These are phyloP conservation scores for Hypomecis atomaria DNA, from an alignment of 2,888 invertebrate genomes.

Conservation along the genomic window DNA sequence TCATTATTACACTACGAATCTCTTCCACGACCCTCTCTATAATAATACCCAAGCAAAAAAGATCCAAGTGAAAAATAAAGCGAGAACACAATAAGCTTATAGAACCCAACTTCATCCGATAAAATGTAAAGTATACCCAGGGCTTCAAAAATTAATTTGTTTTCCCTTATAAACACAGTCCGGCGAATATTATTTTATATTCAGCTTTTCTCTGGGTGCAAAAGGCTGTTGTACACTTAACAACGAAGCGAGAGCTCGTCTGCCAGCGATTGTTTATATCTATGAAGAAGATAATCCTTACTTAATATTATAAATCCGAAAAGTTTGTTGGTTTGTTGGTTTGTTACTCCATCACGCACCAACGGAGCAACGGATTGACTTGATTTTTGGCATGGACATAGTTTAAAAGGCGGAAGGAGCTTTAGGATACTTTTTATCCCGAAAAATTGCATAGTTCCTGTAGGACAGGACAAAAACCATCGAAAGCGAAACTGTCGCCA, in stretches of 20 bases:
- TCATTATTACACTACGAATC: constrained; percentile 58
- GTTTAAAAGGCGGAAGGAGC: no score
- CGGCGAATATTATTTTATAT: constrained; percentile 47
- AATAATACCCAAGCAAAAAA: constrained; percentile 49
- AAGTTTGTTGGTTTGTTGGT: no score
- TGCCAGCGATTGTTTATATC: constrained; percentile 31
- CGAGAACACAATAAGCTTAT: constrained; percentile 33
- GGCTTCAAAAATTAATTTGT: constrained; percentile 51
- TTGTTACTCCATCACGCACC: no score
- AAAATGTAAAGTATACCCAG: constrained; percentile 46
- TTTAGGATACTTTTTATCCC: no score
- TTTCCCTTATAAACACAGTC: constrained; percentile 48
- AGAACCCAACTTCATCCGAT: constrained; percentile 44
- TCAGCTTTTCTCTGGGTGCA: constrained; percentile 38
- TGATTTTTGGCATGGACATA: no score
- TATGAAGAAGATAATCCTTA: constrained; percentile 15
- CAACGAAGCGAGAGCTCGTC: constrained; percentile 30
- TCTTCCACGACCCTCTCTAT: constrained; percentile 11
- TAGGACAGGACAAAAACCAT: no score
- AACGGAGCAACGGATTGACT: no score
- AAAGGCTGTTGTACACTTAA: constrained; percentile 36
- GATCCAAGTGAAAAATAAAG: constrained; percentile 51
- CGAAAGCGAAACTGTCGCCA: no score
- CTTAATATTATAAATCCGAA: no score
- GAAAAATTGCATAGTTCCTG: no score